phyloP scores from a whole-genome alignment of 1,140 invertebrate species.

The Sitophilus oryzae region DNA sequence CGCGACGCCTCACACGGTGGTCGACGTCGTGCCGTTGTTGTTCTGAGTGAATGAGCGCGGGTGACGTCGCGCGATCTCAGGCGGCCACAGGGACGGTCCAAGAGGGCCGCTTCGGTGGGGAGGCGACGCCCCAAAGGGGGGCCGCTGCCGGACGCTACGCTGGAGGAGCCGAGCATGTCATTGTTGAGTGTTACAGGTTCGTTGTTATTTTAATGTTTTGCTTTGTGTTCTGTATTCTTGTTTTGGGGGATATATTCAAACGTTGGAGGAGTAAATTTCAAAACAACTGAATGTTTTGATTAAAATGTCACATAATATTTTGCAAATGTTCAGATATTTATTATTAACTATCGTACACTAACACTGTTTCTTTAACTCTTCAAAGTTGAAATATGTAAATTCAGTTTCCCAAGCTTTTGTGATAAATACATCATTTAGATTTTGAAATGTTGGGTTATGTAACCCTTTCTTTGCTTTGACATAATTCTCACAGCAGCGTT shows the following conservation, averaged over 20 bases:
- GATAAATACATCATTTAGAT: too few species aligned
- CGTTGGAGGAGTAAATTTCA: too few species aligned
- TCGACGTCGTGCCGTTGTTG: too few species aligned
- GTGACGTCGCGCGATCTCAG: not conserved
- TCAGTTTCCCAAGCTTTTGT: too few species aligned
- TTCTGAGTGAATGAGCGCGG: not conserved
- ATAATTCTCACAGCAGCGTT: too few species aligned
- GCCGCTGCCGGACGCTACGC: not conserved
- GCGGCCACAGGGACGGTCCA: not conserved
- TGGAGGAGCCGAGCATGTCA: slow-evolving; percentile 22
- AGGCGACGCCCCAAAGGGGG: not conserved
- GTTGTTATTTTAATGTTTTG: not conserved
- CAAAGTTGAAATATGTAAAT: too few species aligned
- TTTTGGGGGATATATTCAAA: not conserved
- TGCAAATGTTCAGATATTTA: too few species aligned
- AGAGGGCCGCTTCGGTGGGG: not conserved
- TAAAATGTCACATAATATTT: not conserved
- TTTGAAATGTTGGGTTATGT: too few species aligned
- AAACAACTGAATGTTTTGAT: not conserved
- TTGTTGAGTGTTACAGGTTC: slow-evolving; percentile 25
- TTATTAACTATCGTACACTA: too few species aligned
- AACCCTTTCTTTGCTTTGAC: too few species aligned
- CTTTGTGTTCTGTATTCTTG: not conserved
- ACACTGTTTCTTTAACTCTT: too few species aligned
- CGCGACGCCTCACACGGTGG: not conserved